Evolutionary conservation across 1,140 invertebrate species (phyloP).

Genomic region (Pseudomyrmex flavicornis): DNA sequence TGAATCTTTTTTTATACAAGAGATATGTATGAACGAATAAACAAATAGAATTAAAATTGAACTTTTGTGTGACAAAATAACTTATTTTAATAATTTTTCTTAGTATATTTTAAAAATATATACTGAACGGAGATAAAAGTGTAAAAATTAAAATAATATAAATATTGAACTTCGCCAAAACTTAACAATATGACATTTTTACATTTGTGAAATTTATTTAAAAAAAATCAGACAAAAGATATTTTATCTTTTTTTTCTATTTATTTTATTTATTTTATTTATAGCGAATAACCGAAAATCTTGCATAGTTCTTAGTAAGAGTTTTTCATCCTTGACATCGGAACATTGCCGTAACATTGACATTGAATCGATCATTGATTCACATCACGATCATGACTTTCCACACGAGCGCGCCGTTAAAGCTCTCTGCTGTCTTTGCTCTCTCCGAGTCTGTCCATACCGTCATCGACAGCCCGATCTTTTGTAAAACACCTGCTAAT

Average conservation of each 20-base stretch:
- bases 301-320: slow-evolving; percentile 34
- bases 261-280: not conserved
- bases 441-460: slow-evolving; percentile 2
- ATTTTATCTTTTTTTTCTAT: not conserved
- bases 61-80: not conserved
- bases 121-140: no score
- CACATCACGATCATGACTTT: slow-evolving; percentile 80
- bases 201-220: not conserved
- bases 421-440: slow-evolving; percentile 18
- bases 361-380: slow-evolving; percentile 77
- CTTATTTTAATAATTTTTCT: no score
- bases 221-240: not conserved
- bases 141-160: no score
- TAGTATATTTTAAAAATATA: no score
- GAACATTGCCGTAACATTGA: slow-evolving; percentile 68
- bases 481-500: slow-evolving; percentile 59
- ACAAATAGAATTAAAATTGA: slow-evolving; percentile 13
- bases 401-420: slow-evolving; percentile 71
- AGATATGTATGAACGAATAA: no score
- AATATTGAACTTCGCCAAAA: no score
- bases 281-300: slow-evolving; percentile 37
- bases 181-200: not conserved
- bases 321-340: slow-evolving; percentile 61
- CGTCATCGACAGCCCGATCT: slow-evolving; percentile 10
- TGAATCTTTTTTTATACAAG: no score